phyloP scores from a whole-genome alignment of 1,140 invertebrate genomes.

The Hestina assimilis region DNA sequence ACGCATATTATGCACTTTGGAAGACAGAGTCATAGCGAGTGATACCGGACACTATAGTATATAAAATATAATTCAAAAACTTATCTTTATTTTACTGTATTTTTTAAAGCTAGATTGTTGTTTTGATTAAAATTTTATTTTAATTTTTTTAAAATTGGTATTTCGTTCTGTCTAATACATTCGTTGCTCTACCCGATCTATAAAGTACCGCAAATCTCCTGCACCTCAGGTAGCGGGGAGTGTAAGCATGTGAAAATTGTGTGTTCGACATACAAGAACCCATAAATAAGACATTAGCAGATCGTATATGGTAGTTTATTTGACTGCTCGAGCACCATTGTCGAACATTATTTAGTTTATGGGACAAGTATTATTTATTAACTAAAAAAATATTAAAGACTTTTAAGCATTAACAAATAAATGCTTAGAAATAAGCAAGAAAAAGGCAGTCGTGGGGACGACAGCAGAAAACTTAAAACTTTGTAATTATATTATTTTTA shows the following conservation, averaged over 20 bases:
- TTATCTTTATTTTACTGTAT: too few relatives aligned
- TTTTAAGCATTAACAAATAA: too few relatives aligned
- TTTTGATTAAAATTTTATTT: too few relatives aligned
- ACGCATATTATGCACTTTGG: too few relatives aligned
- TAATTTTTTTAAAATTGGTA: too few relatives aligned
- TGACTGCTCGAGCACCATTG: conserved; percentile 34
- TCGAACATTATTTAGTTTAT: conserved; percentile 37
- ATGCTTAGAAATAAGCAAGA: too few relatives aligned
- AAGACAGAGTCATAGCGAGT: too few relatives aligned
- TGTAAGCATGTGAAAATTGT: conserved; percentile 73
- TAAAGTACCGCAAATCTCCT: conserved; percentile 50
- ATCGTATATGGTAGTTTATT: conserved; percentile 55
- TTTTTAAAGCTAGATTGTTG: too few relatives aligned
- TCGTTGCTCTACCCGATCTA: conserved; percentile 34
- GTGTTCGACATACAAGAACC: conserved; percentile 55
- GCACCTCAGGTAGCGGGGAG: conserved; percentile 47
- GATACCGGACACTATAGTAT: too few relatives aligned
- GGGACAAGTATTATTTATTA: conserved; percentile 42
- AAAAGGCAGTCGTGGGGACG: too few relatives aligned
- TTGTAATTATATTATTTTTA: neutral
- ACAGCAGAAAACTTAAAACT: too few relatives aligned
- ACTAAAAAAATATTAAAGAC: neutral
- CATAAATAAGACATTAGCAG: conserved; percentile 77
- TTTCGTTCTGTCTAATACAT: conserved; percentile 13
- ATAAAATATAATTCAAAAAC: too few relatives aligned